These are phyloP conservation scores for Illadopsis cleaveri DNA, from an alignment of 2,113 vertebrate genomes.

Conservation along the genomic window DNA sequence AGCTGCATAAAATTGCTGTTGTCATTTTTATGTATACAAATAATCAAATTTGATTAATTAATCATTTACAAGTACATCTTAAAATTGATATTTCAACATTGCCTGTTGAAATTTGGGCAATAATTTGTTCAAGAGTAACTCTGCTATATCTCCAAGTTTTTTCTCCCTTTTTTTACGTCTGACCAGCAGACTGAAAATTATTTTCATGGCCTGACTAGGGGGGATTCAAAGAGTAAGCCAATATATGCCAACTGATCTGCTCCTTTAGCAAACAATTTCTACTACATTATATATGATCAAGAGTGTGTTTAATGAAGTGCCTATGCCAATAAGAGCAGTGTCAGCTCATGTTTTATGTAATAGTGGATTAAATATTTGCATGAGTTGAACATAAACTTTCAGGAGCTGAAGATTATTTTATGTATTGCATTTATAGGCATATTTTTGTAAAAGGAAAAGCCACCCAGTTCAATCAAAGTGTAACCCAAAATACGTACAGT, in stretches of 20 bases:
- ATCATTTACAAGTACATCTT: not conserved
- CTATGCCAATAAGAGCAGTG: not conserved
- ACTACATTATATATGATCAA: not conserved
- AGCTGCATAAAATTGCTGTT: not conserved
- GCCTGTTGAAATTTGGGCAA: not conserved
- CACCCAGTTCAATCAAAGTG: not conserved
- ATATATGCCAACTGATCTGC: not conserved
- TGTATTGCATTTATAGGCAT: not conserved
- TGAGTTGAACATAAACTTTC: not conserved
- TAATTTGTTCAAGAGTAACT: not conserved
- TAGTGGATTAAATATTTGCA: not conserved
- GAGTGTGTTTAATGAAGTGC: not conserved
- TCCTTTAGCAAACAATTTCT: not conserved
- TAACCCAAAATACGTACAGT: not conserved
- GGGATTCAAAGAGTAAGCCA: not conserved
- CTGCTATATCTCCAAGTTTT: not conserved
- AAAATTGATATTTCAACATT: not conserved
- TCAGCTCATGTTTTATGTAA: slow-evolving; percentile 29
- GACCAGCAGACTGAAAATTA: not conserved
- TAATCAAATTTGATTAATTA: not conserved
- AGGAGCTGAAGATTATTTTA: not conserved
- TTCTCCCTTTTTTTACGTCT: not conserved
- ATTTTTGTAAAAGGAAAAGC: not conserved
- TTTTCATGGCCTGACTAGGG: not conserved
- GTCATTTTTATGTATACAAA: not conserved